phyloP scores from a whole-genome alignment of 2,113 vertebrate genomes.

The Xiphophorus hellerii region DNA sequence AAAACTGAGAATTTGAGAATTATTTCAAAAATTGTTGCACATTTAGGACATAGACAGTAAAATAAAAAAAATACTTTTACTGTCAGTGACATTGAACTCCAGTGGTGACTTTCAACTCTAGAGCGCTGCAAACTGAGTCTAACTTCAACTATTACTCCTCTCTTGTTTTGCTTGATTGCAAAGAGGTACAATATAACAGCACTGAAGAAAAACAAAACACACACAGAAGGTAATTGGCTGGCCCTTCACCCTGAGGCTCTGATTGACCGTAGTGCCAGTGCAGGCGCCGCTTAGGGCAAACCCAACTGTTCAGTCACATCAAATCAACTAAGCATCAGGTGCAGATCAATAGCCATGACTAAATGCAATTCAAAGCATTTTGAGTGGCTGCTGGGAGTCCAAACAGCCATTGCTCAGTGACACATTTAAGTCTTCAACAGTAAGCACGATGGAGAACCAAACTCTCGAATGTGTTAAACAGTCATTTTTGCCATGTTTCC shows the following conservation, averaged over 20 bases:
- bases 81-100: neutral
- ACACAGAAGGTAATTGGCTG: neutral
- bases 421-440: neutral
- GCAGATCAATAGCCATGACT: constrained; percentile 43
- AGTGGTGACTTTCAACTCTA: too few relatives aligned
- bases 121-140: too few relatives aligned
- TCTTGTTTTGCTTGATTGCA: constrained; percentile 1
- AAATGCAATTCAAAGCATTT: constrained; percentile 19
- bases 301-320: constrained; percentile 36
- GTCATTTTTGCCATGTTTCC: neutral
- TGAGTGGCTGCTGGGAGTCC: constrained; percentile 5
- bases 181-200: neutral
- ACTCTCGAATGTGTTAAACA: neutral
- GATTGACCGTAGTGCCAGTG: constrained; percentile 17
- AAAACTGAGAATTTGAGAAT: neutral
- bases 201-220: neutral
- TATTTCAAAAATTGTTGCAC: neutral
- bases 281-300: constrained; percentile 26
- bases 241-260: neutral
- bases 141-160: neutral
- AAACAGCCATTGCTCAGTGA: neutral
- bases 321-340: constrained; percentile 40
- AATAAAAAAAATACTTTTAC: neutral
- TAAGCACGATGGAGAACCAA: neutral
- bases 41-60: neutral